Evolutionary conservation across 1,140 invertebrate species (phyloP), one percentile per base, ranked within the genome.

Genomic region (Alviniconcha marisindica): DNA sequence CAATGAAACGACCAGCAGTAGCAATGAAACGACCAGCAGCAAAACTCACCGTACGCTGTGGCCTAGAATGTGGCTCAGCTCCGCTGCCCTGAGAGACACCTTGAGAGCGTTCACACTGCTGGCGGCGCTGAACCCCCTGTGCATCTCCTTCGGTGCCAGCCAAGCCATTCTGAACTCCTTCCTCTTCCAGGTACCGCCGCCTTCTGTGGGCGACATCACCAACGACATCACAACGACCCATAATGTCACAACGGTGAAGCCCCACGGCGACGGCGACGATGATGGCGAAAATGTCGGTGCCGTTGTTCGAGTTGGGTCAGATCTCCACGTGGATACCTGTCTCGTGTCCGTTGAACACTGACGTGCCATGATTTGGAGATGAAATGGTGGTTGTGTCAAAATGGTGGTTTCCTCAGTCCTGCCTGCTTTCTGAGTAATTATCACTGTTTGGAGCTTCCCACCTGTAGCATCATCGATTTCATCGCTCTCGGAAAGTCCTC

Each of bases 121-220:
- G 31, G 81, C 84, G 0, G 88, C 88, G 66, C 84, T 88, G n/a
- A 86, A 79, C 24, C 82, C 81, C 48, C 87, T 76, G 77, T 88
- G 84, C 74, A 83, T 83, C 60, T 83, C 82, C 66, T 87, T 87
- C 3, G 88, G 88, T 18, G 87, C 88, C 87, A 89, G 86, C 87
- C 87, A 89, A 12, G 88, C 88, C 60, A 89, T 85, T 24, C 88
- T 79, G 56, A 89, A 89, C 83, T 86, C 83, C 69, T 71, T 77
- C 66, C 78, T 80, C 14, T n/a, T 38, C 56, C 40, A 44, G 60
- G 21, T 28, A 44, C 14, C 38, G 24, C 21, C n/a, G 36, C 33
- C 31, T 1, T 42, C 31, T 31, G 33, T 21, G 2, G n/a, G 28
- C 36, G 15, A 12, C 10, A 56, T 14, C 40, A 63, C 78, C 38